Base-by-base conservation (phyloP, 2,797 vertebrate genomes). In the Tragelaphus oryx region DNA sequence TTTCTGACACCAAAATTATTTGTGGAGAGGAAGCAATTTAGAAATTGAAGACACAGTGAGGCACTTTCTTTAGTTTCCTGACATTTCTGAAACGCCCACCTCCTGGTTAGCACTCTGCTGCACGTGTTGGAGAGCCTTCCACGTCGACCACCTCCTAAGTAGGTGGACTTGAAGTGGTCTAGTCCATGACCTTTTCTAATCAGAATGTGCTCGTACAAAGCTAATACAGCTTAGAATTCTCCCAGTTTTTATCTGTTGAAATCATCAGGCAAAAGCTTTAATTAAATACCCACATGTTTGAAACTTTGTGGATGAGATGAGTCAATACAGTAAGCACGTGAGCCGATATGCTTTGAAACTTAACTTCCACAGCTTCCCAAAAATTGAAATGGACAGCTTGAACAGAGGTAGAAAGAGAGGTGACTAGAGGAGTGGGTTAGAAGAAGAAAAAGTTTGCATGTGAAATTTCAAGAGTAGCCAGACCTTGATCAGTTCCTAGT, bases 271-370 rank as follows among this genome's bases (percentile, higher is more conserved):
- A 75, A 33, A 82, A 78, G 54, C 30, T 90, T 92, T 96, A 96
- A 97, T 95, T 96, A 89, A 92, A 96, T 97, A 82, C 71, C 91
- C 95, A 95, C 90, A 87, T 97, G 87, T 97, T 95, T 84, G 85
- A 96, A 94, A 92, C 46, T 59, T 88, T 93, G 74, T 96, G 93
- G 90, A 71, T 82, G 75, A 93, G 78, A 85, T 92, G 94, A 96
- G 87, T 96, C 94, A 81, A 4, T 96, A 87, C 57, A 87, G n/a
- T 81, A 94, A 95, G 52, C n/a, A 52, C 76, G 65, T 50, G 87
- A 68, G 85, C 79, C 60, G 75, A 48, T 89, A 65, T 14, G 46
- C 90, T 89, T 1, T 82, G 55, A 94, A 89, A 79, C 55, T 79
- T 52, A 17, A 79, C 59, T 81, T 57, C 8, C 5, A 2, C 62